phyloP scores from a whole-genome alignment of 2,113 vertebrate genomes.

The Grammomys surdaster region DNA sequence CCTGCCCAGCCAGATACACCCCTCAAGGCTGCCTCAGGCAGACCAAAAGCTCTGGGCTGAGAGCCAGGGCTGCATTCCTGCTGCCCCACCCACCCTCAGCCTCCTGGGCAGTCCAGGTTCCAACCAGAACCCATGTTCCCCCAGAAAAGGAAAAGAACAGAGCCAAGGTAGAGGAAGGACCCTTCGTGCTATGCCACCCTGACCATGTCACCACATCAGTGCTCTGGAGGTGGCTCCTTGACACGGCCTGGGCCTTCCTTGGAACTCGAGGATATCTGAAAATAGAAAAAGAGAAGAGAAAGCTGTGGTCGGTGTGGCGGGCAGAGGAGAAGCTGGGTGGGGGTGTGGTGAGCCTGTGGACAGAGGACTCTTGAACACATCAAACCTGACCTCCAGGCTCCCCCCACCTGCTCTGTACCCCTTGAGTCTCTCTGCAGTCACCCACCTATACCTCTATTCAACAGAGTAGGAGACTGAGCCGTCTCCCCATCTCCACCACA shows the following conservation, averaged over 20 bases:
- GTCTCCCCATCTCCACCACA: neutral
- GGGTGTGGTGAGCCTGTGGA: neutral
- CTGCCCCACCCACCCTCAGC: neutral
- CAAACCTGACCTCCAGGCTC: neutral
- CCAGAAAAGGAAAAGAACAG: neutral
- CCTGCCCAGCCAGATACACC: neutral
- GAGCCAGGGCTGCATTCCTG: neutral
- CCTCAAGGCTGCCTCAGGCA: neutral
- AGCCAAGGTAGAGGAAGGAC: neutral
- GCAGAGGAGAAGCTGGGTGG: conserved; percentile 26
- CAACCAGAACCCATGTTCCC: neutral
- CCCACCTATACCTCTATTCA: neutral
- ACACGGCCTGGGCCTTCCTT: neutral
- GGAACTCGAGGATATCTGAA: conserved; percentile 42
- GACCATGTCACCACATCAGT: neutral
- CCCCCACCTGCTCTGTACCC: neutral
- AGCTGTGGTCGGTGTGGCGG: neutral
- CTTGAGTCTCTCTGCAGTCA: neutral
- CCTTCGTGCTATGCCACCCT: neutral
- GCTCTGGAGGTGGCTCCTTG: neutral
- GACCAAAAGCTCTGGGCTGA: neutral
- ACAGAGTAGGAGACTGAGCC: neutral
- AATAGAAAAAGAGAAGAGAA: conserved; percentile 79
- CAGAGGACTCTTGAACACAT: neutral
- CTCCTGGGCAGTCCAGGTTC: neutral